Percentiles rank a stretch among this genome's conserved stretches.
These are phyloP conservation scores for Muntiacus muntjak DNA, from an alignment of 2,113 vertebrate species.

Conservation along the genomic window DNA sequence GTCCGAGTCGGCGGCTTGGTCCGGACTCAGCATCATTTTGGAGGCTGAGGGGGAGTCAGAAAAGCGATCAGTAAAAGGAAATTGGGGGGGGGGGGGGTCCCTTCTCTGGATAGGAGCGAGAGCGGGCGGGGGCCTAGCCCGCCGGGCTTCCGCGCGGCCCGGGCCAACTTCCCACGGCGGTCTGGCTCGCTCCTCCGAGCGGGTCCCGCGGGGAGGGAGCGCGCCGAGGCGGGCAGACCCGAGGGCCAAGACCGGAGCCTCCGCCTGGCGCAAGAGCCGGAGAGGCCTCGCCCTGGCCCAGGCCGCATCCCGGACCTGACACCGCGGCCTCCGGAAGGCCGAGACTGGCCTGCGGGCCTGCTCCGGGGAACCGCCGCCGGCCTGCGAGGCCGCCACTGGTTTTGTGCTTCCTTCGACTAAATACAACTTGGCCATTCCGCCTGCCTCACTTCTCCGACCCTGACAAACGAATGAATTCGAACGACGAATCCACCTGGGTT, in stretches of 20 bases:
- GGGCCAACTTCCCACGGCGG: not conserved
- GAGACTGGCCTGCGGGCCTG: not conserved
- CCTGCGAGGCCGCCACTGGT: not conserved
- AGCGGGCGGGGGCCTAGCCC: not conserved
- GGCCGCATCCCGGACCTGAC: not conserved
- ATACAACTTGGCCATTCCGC: not conserved
- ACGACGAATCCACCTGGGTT: not conserved
- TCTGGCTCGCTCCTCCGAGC: not conserved
- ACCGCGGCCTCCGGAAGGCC: not conserved
- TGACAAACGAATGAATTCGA: not conserved
- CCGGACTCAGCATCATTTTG: slow-evolving; percentile 95
- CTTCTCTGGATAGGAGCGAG: not conserved
- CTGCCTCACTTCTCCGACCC: not conserved
- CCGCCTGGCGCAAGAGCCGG: not conserved
- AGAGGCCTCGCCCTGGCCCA: not conserved
- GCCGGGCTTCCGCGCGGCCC: not conserved
- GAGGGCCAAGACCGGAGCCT: not conserved
- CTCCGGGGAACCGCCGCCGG: not conserved
- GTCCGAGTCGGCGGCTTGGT: slow-evolving; percentile 89
- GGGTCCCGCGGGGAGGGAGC: not conserved
- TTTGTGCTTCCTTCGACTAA: not conserved
- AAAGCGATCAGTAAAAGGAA: not conserved
- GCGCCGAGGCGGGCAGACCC: not conserved
- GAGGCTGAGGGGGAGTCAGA: slow-evolving; percentile 66
- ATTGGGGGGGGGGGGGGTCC: accelerated